phyloP scores from a whole-genome alignment of 2,888 invertebrate species.

The Pseudococcus longispinus region DNA sequence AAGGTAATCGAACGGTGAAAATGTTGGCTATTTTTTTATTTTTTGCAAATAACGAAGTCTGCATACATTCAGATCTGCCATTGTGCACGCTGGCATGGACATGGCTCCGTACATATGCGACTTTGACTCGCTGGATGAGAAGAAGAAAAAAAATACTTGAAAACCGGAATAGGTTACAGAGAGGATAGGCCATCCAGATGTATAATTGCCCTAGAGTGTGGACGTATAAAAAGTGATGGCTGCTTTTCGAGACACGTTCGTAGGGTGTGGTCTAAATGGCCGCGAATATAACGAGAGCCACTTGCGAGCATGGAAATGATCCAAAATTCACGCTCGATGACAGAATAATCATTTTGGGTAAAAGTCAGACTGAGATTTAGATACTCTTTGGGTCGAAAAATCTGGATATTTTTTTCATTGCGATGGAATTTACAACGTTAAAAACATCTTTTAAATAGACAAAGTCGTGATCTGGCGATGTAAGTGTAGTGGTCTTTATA shows the following conservation, averaged over 20 bases:
- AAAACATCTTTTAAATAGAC: background rate
- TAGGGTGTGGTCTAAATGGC: slow-evolving; percentile 29
- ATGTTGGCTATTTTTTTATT: background rate
- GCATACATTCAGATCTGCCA: background rate
- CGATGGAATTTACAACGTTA: background rate
- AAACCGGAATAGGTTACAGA: background rate
- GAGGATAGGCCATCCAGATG: background rate
- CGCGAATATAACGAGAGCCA: background rate
- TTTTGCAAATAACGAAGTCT: background rate
- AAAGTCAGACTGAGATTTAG: background rate
- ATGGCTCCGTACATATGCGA: background rate
- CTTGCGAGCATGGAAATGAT: background rate
- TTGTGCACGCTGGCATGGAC: background rate
- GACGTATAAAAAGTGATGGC: slow-evolving; percentile 20
- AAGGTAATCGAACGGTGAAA: background rate
- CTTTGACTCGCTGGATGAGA: background rate
- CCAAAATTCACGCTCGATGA: background rate
- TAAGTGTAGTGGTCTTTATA: background rate
- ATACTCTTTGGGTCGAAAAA: background rate
- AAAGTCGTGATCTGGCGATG: background rate
- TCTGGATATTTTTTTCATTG: background rate
- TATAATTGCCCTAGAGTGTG: background rate
- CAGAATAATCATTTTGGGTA: background rate
- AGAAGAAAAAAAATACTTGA: background rate
- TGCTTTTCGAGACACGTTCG: slow-evolving; percentile 6